These are phyloP conservation scores for Dryobota labecula DNA, from an alignment of 2,888 invertebrate species.

Conservation along the genomic window DNA sequence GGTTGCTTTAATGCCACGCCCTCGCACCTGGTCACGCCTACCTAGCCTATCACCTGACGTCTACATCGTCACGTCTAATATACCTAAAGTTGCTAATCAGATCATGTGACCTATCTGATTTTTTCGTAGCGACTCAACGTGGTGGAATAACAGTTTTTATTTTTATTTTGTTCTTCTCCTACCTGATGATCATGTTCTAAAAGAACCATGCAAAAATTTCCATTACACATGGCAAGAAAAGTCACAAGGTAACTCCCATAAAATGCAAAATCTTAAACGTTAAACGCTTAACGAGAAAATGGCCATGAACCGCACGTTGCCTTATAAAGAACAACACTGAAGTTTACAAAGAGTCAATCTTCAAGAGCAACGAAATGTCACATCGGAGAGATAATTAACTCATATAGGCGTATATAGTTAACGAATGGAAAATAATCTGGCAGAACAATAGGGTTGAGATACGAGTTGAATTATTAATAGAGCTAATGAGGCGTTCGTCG, in stretches of 20 bases:
- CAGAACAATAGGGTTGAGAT: constrained; percentile 86
- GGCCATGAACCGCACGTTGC: constrained; percentile 41
- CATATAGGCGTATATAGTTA: constrained; percentile 66
- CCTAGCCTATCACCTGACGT: constrained; percentile 64
- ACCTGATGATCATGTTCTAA: neutral
- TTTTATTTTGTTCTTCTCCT: neutral
- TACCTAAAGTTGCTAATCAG: constrained; percentile 40
- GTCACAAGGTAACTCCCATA: constrained; percentile 16
- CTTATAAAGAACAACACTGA: constrained; percentile 21
- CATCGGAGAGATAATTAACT: constrained; percentile 64
- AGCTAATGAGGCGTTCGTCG: constrained; percentile 85
- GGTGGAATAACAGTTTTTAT: neutral
- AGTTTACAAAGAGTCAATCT: constrained; percentile 44
- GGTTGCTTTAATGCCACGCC: constrained; percentile 71
- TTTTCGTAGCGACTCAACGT: neutral
- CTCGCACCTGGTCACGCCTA: constrained; percentile 77
- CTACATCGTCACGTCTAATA: constrained; percentile 36
- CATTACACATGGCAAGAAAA: constrained; percentile 14
- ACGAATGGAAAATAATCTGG: constrained; percentile 83
- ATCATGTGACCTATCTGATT: constrained; percentile 8
- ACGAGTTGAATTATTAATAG: constrained; percentile 89
- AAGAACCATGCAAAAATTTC: neutral
- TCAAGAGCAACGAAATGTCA: constrained; percentile 62
- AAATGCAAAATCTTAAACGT: constrained; percentile 30
- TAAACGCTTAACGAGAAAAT: constrained; percentile 14